Conservation (phyloP, 1,140 invertebrate species). For the Galendromus occidentalis region DNA sequence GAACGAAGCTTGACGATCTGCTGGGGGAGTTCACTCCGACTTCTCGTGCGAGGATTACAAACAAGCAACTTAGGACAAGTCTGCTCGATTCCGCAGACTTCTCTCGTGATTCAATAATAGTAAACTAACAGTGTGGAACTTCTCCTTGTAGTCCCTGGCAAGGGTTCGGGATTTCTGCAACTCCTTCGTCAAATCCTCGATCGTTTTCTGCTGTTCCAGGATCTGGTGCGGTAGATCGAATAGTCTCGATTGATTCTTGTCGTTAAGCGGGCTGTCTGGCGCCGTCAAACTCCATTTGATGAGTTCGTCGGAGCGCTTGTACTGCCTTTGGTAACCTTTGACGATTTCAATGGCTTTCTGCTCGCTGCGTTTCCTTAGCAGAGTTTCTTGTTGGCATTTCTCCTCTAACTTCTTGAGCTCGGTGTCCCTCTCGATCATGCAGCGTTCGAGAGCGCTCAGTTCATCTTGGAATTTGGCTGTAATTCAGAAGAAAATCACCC, state of each 20-base stretch:
- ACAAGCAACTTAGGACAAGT: too few species aligned
- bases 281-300: constrained; percentile 4
- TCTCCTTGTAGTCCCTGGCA: constrained; percentile 1
- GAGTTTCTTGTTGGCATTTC: neutral
- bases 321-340: neutral
- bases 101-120: too few species aligned
- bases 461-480: constrained; percentile 3
- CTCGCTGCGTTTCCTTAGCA: neutral
- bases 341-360: neutral
- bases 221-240: neutral
- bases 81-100: too few species aligned
- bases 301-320: neutral
- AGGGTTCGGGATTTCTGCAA: neutral
- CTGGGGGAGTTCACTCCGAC: too few species aligned
- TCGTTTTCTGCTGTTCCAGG: neutral
- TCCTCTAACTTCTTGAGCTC: neutral
- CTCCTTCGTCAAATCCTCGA: neutral
- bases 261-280: neutral
- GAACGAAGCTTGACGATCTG: too few species aligned
- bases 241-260: neutral
- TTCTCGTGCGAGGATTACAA: too few species aligned
- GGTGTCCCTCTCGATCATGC: neutral
- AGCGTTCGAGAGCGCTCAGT: neutral
- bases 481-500: neutral
- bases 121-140: neutral